A percentile compares a stretch with the other conserved stretches of the same genome.
phyloP scores from a whole-genome alignment of 1,140 invertebrate species.

The Araneus ventricosus region DNA sequence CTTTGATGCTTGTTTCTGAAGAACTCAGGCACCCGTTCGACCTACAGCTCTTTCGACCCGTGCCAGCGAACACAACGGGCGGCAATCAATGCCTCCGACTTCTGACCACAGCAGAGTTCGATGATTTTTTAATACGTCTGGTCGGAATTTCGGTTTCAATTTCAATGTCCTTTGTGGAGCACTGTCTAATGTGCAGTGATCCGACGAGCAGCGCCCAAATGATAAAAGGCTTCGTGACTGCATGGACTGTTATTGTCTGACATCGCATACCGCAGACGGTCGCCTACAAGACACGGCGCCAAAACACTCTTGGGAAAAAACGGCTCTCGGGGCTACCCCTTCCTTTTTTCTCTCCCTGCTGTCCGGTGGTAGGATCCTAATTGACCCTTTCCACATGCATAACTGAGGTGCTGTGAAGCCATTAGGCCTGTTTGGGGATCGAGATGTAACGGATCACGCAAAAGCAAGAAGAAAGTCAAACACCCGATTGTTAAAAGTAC shows the following conservation, averaged over 20 bases:
- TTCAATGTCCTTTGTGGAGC: constrained; percentile 42
- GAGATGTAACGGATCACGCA: constrained; percentile 42
- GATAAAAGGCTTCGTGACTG: neutral
- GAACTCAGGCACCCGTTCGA: neutral
- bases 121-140: constrained; percentile 31
- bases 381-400: constrained; percentile 28
- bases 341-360: neutral
- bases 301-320: constrained; percentile 30
- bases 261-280: constrained; percentile 30
- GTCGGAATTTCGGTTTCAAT: neutral
- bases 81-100: neutral
- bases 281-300: constrained; percentile 22
- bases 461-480: neutral
- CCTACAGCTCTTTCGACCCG: too few relatives aligned
- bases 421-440: neutral
- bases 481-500: neutral
- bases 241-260: constrained; percentile 17
- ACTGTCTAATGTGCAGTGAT: constrained; percentile 36
- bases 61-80: neutral
- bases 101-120: neutral
- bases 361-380: neutral
- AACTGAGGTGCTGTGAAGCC: neutral
- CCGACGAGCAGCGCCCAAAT: neutral
- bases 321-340: neutral
- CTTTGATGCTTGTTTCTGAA: neutral